phyloP scores from a whole-genome alignment of 2,888 invertebrate species.

The Aphrophora alni region DNA sequence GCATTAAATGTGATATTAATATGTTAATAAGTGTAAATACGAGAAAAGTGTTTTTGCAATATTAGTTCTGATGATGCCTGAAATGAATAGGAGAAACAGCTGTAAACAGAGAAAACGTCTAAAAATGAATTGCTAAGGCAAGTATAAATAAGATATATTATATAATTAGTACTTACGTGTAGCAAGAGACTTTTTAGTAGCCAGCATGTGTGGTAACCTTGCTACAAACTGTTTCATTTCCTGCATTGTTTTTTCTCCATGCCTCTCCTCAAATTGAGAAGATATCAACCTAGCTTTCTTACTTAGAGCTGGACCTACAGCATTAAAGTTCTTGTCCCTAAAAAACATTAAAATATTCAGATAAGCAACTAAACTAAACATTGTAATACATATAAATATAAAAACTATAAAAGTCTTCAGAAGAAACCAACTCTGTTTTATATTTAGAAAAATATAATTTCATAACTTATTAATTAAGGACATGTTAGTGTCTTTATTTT shows the following conservation, averaged over 20 bases:
- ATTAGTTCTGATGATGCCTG: too few relatives aligned
- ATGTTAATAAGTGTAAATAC: too few relatives aligned
- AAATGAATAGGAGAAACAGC: too few relatives aligned
- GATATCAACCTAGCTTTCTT: conserved; percentile 87
- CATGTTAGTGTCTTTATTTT: too few relatives aligned
- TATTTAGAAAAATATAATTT: background rate
- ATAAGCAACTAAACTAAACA: background rate
- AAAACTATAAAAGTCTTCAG: background rate
- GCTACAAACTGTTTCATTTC: conserved; percentile 95
- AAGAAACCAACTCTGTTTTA: background rate
- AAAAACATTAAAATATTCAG: too few relatives aligned
- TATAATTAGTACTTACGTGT: conserved; percentile 59
- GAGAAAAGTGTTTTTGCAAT: too few relatives aligned
- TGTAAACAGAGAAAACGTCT: too few relatives aligned
- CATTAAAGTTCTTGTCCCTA: conserved; percentile 91
- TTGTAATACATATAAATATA: conserved; percentile 9
- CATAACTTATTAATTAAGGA: too few relatives aligned
- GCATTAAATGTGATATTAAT: too few relatives aligned
- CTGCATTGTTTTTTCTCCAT: conserved; percentile 87
- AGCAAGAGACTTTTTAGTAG: conserved; percentile 84
- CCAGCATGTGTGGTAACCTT: conserved; percentile 84
- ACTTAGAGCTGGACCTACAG: conserved; percentile 84
- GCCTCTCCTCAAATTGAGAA: conserved; percentile 82
- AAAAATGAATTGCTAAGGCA: too few relatives aligned
- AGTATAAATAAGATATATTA: too few relatives aligned